phyloP scores from a whole-genome alignment of 2,797 vertebrate genomes.

The Babyrousa celebensis region DNA sequence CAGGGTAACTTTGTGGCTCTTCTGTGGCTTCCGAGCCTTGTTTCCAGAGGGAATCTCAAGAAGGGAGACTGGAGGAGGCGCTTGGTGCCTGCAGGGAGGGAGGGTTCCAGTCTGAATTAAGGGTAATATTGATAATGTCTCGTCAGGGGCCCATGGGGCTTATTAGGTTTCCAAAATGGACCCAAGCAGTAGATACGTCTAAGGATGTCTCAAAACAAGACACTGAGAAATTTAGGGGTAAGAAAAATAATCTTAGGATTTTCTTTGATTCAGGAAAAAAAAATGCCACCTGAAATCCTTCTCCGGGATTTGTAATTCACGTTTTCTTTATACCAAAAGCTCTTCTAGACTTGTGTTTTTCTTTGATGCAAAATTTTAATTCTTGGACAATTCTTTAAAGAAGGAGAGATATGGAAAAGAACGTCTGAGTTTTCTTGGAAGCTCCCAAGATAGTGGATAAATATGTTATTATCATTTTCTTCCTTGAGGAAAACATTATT shows the following conservation, averaged over 20 bases:
- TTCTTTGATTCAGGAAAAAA: slow-evolving; percentile 45
- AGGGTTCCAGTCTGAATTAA: not conserved
- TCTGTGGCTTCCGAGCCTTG: not conserved
- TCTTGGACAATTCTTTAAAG: slow-evolving; percentile 54
- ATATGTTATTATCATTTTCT: slow-evolving; percentile 67
- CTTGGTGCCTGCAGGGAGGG: not conserved
- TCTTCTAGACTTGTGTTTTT: not conserved
- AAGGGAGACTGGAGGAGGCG: fast-evolving
- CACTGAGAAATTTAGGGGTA: not conserved
- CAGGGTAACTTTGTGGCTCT: not conserved
- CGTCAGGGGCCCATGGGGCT: not conserved
- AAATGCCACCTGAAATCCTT: not conserved
- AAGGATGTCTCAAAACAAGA: not conserved
- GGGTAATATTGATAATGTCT: not conserved
- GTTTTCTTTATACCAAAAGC: not conserved
- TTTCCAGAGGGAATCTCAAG: not conserved
- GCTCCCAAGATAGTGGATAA: slow-evolving; percentile 47
- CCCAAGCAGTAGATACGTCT: not conserved
- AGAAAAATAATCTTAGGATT: not conserved
- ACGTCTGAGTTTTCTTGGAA: slow-evolving; percentile 33
- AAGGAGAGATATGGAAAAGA: not conserved
- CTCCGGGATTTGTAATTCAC: not conserved
- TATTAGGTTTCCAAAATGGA: not conserved
- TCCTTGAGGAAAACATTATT: slow-evolving; percentile 74
- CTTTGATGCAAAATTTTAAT: not conserved